Conservation (phyloP, 1,140 invertebrate genomes). For the Drusus annulatus region DNA sequence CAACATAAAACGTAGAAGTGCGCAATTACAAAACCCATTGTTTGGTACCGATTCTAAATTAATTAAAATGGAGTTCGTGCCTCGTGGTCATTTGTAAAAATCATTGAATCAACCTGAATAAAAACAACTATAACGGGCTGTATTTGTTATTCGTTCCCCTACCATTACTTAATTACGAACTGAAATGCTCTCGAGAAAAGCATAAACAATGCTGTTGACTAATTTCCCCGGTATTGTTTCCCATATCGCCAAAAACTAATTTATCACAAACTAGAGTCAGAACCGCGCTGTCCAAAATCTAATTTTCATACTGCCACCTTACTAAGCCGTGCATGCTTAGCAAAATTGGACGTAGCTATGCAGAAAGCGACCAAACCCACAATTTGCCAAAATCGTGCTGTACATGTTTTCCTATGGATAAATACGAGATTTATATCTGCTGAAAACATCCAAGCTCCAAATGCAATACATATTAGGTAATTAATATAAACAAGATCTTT, state of each 20-base stretch:
- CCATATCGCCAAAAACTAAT: background rate
- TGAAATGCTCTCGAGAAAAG: conserved; percentile 1
- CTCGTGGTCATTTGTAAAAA: conserved; percentile 19
- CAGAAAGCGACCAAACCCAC: too few relatives aligned
- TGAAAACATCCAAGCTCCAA: too few relatives aligned
- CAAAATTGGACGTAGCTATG: too few relatives aligned
- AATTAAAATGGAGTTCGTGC: conserved; percentile 21
- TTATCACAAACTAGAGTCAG: conserved; percentile 6
- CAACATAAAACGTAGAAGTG: too few relatives aligned
- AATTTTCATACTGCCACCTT: too few relatives aligned
- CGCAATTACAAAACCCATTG: too few relatives aligned
- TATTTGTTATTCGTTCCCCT: conserved; percentile 1
- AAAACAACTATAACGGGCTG: background rate
- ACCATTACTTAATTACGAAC: conserved; percentile 19
- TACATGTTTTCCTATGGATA: too few relatives aligned
- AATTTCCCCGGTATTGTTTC: background rate
- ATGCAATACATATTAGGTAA: too few relatives aligned
- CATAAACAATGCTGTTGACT: conserved; percentile 13
- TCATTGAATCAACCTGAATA: conserved; percentile 3
- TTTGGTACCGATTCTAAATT: background rate
- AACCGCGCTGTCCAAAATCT: background rate
- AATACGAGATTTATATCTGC: too few relatives aligned
- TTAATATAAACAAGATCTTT: too few relatives aligned
- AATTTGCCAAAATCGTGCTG: too few relatives aligned
- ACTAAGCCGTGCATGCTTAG: too few relatives aligned